phyloP scores from a whole-genome alignment of 2,797 vertebrate species.

The Sebastes diploproa region DNA sequence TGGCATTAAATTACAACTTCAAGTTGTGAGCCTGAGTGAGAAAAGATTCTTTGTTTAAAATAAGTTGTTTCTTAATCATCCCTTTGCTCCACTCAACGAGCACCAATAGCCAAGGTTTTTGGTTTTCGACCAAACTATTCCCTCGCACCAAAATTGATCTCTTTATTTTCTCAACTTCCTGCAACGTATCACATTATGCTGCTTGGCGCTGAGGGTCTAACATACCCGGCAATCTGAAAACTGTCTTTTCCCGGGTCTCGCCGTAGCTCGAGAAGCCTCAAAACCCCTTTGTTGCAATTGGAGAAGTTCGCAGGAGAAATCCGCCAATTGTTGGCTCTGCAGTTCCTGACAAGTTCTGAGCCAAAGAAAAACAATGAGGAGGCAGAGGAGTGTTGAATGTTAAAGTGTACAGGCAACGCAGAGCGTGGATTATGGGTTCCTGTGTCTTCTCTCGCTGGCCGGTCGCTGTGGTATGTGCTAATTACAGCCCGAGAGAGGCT shows the following conservation, averaged over 20 bases:
- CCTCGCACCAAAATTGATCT: constrained; percentile 42
- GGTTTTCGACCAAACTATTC: constrained; percentile 46
- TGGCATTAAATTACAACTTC: constrained; percentile 16
- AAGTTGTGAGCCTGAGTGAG: not conserved
- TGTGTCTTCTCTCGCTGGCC: constrained; percentile 47
- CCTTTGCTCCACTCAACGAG: constrained; percentile 2
- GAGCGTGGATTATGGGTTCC: constrained; percentile 60
- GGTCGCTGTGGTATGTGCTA: constrained; percentile 62
- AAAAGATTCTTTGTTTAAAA: constrained; percentile 44
- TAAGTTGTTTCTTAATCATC: constrained; percentile 37
- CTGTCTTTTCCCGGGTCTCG: constrained; percentile 25
- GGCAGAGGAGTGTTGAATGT: constrained; percentile 27
- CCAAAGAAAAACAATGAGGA: constrained; percentile 60
- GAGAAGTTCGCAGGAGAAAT: constrained; percentile 43
- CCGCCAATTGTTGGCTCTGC: constrained; percentile 19
- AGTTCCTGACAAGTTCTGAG: not conserved
- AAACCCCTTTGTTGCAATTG: constrained; percentile 53
- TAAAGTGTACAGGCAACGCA: constrained; percentile 30
- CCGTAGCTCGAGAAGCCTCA: constrained; percentile 29
- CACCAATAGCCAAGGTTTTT: constrained; percentile 30
- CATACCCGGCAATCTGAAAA: constrained; percentile 58
- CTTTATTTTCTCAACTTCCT: constrained; percentile 66
- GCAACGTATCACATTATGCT: constrained; percentile 48
- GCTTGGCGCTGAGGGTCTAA: constrained; percentile 39
- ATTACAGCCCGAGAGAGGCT: constrained; percentile 66